Evolutionary conservation across 1,140 invertebrate genomes (phyloP).

Genomic region (Cydia strobilella): DNA sequence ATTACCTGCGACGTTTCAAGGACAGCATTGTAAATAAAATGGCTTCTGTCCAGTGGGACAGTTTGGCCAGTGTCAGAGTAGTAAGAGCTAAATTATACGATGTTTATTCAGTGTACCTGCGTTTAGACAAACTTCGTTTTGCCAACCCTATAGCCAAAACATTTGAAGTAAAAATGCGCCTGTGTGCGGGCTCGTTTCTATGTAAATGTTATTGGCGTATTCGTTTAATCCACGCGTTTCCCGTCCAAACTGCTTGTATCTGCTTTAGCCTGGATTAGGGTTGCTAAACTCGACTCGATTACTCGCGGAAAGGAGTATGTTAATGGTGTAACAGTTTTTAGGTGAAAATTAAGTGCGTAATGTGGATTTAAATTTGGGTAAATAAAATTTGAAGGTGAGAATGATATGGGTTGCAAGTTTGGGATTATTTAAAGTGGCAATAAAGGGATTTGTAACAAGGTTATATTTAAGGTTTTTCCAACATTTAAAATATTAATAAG

Average conservation of each 20-base stretch:
- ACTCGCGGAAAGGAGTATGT: conserved; percentile 24
- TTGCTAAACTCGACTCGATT: conserved; percentile 31
- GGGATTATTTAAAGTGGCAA: not conserved
- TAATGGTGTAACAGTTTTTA: conserved; percentile 27
- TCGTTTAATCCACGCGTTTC: conserved; percentile 68
- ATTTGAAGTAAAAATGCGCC: conserved; percentile 51
- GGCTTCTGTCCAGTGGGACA: too few species aligned
- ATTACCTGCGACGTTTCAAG: too few species aligned
- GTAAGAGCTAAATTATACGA: too few species aligned
- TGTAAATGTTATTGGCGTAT: conserved; percentile 74
- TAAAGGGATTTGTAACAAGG: not conserved
- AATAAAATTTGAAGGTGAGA: not conserved
- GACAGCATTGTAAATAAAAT: too few species aligned
- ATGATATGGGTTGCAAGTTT: not conserved
- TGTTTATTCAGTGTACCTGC: too few species aligned
- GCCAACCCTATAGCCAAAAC: conserved; percentile 28
- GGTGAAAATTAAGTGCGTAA: conserved; percentile 17
- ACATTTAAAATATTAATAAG: too few species aligned
- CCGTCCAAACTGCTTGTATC: conserved; percentile 65
- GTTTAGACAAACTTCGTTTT: not conserved
- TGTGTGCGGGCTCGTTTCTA: conserved; percentile 65
- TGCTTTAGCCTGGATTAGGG: conserved; percentile 57
- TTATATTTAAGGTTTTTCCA: too few species aligned
- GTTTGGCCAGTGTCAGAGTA: too few species aligned
- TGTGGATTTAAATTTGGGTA: not conserved